Conservation (phyloP, 2,888 invertebrate genomes). For the Parascotia fuliginaria region DNA sequence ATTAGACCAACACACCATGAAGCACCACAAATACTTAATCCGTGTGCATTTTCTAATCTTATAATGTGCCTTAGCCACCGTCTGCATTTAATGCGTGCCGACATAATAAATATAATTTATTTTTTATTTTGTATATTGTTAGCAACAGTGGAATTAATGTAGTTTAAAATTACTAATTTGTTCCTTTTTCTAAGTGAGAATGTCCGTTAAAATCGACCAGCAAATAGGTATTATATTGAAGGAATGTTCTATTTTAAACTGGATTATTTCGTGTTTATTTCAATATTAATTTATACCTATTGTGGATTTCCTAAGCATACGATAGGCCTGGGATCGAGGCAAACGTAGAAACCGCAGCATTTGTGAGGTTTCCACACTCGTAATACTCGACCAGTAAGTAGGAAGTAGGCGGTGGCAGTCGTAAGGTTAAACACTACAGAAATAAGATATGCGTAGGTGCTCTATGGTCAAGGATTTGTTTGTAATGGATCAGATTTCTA, state of each 20-base stretch:
- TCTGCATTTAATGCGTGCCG: slow-evolving; percentile 21
- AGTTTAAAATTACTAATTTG: too few relatives aligned
- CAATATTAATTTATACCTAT: slow-evolving; percentile 12
- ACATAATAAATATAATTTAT: slow-evolving; percentile 10
- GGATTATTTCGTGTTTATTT: not conserved
- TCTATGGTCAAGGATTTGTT: slow-evolving; percentile 55
- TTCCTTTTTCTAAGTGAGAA: too few relatives aligned
- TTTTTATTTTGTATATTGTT: too few relatives aligned
- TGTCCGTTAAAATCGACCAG: too few relatives aligned
- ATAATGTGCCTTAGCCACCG: slow-evolving; percentile 78
- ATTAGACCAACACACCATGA: slow-evolving; percentile 72
- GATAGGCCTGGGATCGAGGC: slow-evolving; percentile 44
- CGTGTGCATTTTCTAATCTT: slow-evolving; percentile 83
- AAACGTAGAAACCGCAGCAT: slow-evolving; percentile 80
- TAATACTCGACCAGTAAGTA: slow-evolving; percentile 75
- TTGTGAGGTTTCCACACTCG: slow-evolving; percentile 81
- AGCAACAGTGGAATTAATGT: too few relatives aligned
- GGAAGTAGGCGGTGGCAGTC: slow-evolving; percentile 77
- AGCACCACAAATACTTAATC: slow-evolving; percentile 82
- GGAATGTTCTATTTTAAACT: not conserved
- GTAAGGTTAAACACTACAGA: slow-evolving; percentile 85
- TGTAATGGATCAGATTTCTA: slow-evolving; percentile 45
- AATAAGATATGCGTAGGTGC: slow-evolving; percentile 82
- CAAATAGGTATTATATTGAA: too few relatives aligned
- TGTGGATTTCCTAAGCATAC: slow-evolving; percentile 23